Base-by-base conservation (phyloP, 2,797 vertebrate species). In the Diceros bicornis region DNA sequence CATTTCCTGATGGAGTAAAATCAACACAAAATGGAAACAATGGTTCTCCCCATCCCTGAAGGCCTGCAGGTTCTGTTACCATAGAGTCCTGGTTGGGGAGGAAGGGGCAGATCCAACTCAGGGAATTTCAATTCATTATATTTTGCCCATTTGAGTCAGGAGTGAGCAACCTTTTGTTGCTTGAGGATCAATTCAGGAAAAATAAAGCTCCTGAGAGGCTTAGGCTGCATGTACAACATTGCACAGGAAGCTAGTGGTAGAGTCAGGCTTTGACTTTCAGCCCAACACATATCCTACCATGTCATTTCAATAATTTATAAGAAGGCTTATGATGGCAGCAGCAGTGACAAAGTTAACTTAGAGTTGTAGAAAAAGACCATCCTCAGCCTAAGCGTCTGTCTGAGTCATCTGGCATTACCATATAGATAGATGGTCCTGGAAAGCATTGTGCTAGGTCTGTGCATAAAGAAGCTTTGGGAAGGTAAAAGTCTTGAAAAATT, bases 31-130 rank as follows among this genome's bases (percentile, higher is more conserved):
- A 32, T 50, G 55, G 79, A 57, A 89, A 9, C 18, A 77, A 32
- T 14, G 21, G 6, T 0, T 2, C 0, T 3, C 27, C 1, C 13
- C 9, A 18, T 16, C 6, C 37, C 20, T 1, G 1, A 7, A 44
- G 41, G 23, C 12, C 34, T 29, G 25, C 50, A 44, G 16, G 1
- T 83, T 47, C 25, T 78, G 5, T 27, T 71, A 55, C 32, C 62
- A 44, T 20, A 57, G 57, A 75, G 34, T 29, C 29, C 55, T 71
- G 17, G 13, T 10, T 71, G 27, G 18, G 20, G 23, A 86, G 32
- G 32, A 44, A 64, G 68, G 4, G 11, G 20, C 11, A 78, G 7
- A 83, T 25, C 16, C 25, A 50, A 18, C 3, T 18, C 7, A 79
- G 32, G 88, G n/a, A n/a, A 41, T 81, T 52, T 61, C 9, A 64